phyloP scores from a whole-genome alignment of 2,113 vertebrate genomes.

The Cyanoliseus patagonus region DNA sequence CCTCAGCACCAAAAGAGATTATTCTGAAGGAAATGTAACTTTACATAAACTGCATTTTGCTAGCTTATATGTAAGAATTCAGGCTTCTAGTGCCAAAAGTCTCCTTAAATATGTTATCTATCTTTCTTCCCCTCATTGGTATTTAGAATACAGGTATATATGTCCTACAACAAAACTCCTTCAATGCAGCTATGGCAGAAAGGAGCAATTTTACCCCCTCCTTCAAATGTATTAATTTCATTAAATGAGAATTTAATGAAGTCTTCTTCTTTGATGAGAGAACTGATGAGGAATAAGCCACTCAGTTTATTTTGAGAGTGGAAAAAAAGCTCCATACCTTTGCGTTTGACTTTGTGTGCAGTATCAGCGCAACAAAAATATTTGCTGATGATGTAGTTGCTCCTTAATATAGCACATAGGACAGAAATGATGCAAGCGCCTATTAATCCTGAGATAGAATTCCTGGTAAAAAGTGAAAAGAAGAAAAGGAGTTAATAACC shows the following conservation, averaged over 20 bases:
- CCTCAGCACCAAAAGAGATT: not conserved
- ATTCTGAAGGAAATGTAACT: not conserved
- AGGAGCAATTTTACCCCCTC: not conserved
- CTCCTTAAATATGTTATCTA: not conserved
- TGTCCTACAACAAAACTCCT: not conserved
- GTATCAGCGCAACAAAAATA: slow-evolving; percentile 9
- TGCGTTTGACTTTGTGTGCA: not conserved
- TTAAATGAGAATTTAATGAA: not conserved
- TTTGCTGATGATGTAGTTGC: slow-evolving; percentile 15
- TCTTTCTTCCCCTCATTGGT: not conserved
- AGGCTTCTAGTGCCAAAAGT: not conserved
- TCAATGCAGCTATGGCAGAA: not conserved
- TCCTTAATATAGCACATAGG: not conserved
- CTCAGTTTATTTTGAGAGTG: not conserved
- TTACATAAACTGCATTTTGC: not conserved
- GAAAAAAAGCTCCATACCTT: not conserved
- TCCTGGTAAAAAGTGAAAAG: not conserved
- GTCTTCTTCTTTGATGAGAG: not conserved
- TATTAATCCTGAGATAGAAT: not conserved
- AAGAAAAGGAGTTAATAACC: not conserved
- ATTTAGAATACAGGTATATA: not conserved
- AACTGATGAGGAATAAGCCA: not conserved
- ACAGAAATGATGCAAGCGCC: not conserved
- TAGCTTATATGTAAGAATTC: not conserved
- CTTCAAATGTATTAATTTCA: not conserved